Percentiles rank a stretch among this genome's conserved stretches.
phyloP scores from a whole-genome alignment of 2,888 invertebrate species.

The Girardia tigrina region DNA sequence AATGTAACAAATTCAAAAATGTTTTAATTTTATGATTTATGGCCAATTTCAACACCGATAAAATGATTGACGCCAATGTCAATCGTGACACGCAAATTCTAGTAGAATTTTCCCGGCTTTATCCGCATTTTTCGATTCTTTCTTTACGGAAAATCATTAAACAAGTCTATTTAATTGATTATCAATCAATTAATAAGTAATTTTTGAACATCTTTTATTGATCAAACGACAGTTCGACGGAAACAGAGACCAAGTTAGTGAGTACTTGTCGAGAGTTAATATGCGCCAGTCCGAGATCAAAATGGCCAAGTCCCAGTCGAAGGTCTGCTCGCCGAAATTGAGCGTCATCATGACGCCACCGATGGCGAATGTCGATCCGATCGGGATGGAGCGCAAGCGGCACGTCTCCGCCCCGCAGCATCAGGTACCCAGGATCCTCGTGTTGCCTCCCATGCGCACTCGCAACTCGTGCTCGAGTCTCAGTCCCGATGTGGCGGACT shows the following conservation, averaged over 20 bases:
- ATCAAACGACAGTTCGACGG: no score
- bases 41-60: no score
- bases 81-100: not conserved
- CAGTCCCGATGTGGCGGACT: not conserved
- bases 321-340: not conserved
- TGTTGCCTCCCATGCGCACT: not conserved
- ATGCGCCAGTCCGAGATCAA: not conserved
- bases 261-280: not conserved
- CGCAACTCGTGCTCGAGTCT: not conserved
- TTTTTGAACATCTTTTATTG: no score
- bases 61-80: no score
- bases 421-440: not conserved
- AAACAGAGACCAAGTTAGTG: not conserved
- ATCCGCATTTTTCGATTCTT: not conserved
- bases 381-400: not conserved
- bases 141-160: slow-evolving; percentile 1
- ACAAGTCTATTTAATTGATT: not conserved
- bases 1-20: no score
- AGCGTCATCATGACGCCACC: no score
- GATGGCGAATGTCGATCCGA: not conserved
- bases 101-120: not conserved
- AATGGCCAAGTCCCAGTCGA: not conserved
- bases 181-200: no score
- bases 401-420: slow-evolving; percentile 3
- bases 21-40: no score